These are phyloP conservation scores for Spisula solida DNA, from an alignment of 2,888 invertebrate species.

Conservation along the genomic window DNA sequence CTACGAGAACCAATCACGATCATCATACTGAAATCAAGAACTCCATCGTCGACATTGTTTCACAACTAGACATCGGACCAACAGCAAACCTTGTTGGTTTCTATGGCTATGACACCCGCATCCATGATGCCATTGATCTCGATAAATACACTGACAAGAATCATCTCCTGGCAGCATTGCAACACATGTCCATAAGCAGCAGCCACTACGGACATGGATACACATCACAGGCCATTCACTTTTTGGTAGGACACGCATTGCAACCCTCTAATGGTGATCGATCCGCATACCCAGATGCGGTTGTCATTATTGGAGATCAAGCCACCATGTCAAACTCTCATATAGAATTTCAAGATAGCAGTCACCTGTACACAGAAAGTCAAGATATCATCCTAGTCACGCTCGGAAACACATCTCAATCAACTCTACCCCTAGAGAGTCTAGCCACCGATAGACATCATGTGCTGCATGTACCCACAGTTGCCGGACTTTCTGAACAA, in stretches of 20 bases:
- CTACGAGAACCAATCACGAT: not conserved
- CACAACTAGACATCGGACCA: slow-evolving; percentile 46
- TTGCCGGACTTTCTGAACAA: not conserved
- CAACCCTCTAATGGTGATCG: slow-evolving; percentile 52
- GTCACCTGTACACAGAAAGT: slow-evolving; percentile 33
- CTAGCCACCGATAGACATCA: slow-evolving; percentile 55
- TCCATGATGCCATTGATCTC: slow-evolving; percentile 42
- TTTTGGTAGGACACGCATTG: slow-evolving; percentile 40
- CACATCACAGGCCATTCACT: slow-evolving; percentile 45
- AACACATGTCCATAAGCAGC: not conserved
- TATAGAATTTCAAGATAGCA: not conserved
- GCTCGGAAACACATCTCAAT: slow-evolving; percentile 36
- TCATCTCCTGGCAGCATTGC: slow-evolving; percentile 38
- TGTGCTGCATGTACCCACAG: slow-evolving; percentile 35
- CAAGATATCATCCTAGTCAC: slow-evolving; percentile 51
- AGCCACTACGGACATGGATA: not conserved
- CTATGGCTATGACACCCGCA: slow-evolving; percentile 27
- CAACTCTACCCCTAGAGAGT: not conserved
- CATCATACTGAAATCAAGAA: slow-evolving; percentile 24
- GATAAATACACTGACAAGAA: slow-evolving; percentile 33
- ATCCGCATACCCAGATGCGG: slow-evolving; percentile 46
- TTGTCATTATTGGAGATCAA: slow-evolving; percentile 55
- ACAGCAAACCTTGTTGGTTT: slow-evolving; percentile 50
- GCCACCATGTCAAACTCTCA: not conserved
- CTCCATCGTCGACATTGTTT: slow-evolving; percentile 35